Base-by-base conservation (phyloP, 2,113 vertebrate species). In the Nothobranchius kuhntae region DNA sequence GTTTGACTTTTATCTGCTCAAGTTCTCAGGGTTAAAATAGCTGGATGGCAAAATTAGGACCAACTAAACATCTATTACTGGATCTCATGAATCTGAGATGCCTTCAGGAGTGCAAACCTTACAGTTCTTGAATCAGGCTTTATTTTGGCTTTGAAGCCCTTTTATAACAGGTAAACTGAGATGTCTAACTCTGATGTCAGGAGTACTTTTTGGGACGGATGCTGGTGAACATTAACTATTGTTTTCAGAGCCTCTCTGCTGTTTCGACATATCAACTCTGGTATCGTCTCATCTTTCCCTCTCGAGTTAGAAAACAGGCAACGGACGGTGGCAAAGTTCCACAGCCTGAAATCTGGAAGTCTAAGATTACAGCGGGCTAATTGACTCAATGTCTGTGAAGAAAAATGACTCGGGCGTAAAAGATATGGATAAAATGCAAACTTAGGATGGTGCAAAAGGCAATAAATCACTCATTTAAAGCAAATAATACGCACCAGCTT, bases 121-220 rank as follows among this genome's bases (percentile, higher is more conserved):
- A 30, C 30, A 3, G 30, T 30, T 30, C 30, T 30, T 40, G 38
- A 40, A 77, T 80, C 73, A 57, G 58, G 8, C 52, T 73, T 38
- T 8, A 65, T 52, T 83, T 75, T 52, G 44, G 30, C 52, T 59
- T 56, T 12, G 63, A 63, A 70, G 61, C 45, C 47, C 13, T 55
- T 2, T 70, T 80, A 68, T 78, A 73, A n/a, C 60, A 83, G 63
- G 75, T 81, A 86, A 86, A 83, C 68, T 14, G 50, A 86, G 82
- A 91, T 82, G 64, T 62, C 62, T 15, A 53, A 7, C 77, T 53
- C 46, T 47, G 81, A 86, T 81, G 78, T 66, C 61, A 50, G 58
- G 2, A 55, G 63, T 53, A 61, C 54, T 61, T 83, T 78, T 80
- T 87, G 68, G 89, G 88, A 89, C 84, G 88, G 75, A 82, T n/a